Evolutionary conservation across 2,797 vertebrate species (phyloP), one percentile per base, ranked within the genome.

Genomic region (Poeciliopsis presidionis): DNA sequence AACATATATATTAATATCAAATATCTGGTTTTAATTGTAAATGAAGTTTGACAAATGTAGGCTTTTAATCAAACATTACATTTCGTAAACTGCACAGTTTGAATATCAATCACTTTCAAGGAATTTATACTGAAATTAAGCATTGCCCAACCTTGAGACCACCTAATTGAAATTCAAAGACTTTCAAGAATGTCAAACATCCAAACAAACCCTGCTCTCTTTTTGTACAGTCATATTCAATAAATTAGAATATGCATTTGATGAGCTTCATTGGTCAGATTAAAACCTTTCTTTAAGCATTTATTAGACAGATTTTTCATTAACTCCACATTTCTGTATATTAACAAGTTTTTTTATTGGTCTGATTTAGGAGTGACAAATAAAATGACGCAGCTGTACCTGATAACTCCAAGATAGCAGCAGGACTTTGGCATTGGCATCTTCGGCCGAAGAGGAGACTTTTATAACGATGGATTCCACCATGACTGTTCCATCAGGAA

Each of bases 361-460:
- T n/a, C 53, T 55, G 9, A 55, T 12, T 12, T 55, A n/a, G 11
- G 8, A 55, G n/a, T 55, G 53, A 55, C 11, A 59, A 22, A 47
- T 55, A 30, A 22, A 69, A 28, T 45, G 4, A 39, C 25, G 8
- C 12, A 5, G 13, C 22, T 43, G 81, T 81, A 99, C 98, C 97
- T 99, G 98, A 82, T 98, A 99, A 0, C 97, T 99, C 98, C 98
- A 99, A 25, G 98, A 99, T 0, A 99, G 97, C 1, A 99, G 95
- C 69, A 99, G 93, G 61, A 98, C 96, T 85, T 99, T 99, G 82
- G 96, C 96, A 76, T 96, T 95, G 6, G 96, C 87, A 45, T 99
- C 98, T 79, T 99, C 98, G 0, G 96, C 93, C 4, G 97, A 97
- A 0, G 97, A 97, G 0, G 97, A 97, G 14, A 97, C 97, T 90